Conservation (phyloP, 2,113 vertebrate genomes). For the Opisthocomus hoazin region DNA sequence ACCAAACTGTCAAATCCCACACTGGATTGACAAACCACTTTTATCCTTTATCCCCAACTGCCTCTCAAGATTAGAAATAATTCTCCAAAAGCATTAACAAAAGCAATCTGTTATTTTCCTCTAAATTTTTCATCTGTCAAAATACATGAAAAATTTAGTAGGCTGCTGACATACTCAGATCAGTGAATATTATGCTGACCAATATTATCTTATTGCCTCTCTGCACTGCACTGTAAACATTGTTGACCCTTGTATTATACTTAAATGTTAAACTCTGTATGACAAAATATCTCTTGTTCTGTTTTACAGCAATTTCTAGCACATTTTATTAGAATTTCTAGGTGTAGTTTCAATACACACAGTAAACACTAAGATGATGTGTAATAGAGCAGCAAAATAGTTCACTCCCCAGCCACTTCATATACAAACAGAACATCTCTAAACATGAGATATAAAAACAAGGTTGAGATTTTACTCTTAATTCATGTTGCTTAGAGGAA, state of each 20-base stretch:
- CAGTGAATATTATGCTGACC: conserved; percentile 21
- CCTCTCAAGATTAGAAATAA: conserved; percentile 18
- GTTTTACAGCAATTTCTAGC: not conserved
- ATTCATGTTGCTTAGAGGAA: not conserved
- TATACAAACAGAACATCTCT: not conserved
- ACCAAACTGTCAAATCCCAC: conserved; percentile 7
- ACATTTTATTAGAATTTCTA: not conserved
- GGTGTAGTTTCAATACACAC: not conserved
- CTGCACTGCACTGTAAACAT: not conserved
- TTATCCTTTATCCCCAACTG: conserved; percentile 5
- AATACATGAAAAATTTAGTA: conserved; percentile 13
- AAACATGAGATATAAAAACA: not conserved
- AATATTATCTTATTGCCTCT: not conserved
- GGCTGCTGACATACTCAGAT: not conserved
- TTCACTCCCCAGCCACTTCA: not conserved
- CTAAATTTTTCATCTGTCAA: conserved; percentile 24
- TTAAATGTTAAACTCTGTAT: not conserved
- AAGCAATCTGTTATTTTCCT: conserved; percentile 36
- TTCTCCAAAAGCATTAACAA: conserved; percentile 37
- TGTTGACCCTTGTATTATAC: not conserved
- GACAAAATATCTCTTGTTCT: not conserved
- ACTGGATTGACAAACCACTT: not conserved
- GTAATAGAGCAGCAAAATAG: not conserved
- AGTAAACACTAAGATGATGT: not conserved
- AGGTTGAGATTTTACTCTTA: not conserved